Percentiles rank a stretch among this genome's conserved stretches.
Conservation (phyloP, 2,888 invertebrate genomes). For the Cordilura impudica region DNA sequence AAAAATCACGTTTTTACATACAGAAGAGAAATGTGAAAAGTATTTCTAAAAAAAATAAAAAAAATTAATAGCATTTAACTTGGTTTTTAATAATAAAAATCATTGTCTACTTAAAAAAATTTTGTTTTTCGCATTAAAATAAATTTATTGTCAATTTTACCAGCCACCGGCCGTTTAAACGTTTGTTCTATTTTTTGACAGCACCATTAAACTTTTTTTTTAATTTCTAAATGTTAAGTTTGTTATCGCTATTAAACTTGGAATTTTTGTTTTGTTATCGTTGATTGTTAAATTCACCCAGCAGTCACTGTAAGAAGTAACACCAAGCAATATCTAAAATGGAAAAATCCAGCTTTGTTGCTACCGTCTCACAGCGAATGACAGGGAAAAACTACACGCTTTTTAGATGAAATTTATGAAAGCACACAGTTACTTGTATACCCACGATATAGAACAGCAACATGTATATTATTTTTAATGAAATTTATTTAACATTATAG, state of each 20-base stretch:
- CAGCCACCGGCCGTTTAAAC: not conserved
- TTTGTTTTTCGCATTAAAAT: not conserved
- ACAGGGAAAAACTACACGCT: constrained; percentile 71
- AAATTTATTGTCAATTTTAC: not conserved
- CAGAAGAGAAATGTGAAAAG: not conserved
- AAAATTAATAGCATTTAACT: not conserved
- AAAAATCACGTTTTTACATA: not conserved
- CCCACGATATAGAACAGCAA: not conserved
- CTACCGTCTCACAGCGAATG: constrained; percentile 93
- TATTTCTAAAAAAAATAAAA: not conserved
- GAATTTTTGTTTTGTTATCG: constrained; percentile 20
- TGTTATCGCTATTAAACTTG: constrained; percentile 7
- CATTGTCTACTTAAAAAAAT: constrained; percentile 29
- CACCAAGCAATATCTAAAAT: constrained; percentile 87
- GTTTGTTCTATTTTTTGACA: constrained; percentile 16
- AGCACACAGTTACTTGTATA: not conserved
- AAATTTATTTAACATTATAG: constrained; percentile 10
- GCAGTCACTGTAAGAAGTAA: constrained; percentile 98
- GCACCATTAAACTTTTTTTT: not conserved
- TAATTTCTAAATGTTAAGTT: too few relatives aligned
- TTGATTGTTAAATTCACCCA: constrained; percentile 73
- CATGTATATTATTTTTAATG: not conserved
- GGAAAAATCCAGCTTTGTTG: constrained; percentile 86
- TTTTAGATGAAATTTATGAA: not conserved
- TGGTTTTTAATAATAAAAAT: not conserved